phyloP scores from a whole-genome alignment of 2,888 invertebrate genomes.

The Alentia gelatinosa region DNA sequence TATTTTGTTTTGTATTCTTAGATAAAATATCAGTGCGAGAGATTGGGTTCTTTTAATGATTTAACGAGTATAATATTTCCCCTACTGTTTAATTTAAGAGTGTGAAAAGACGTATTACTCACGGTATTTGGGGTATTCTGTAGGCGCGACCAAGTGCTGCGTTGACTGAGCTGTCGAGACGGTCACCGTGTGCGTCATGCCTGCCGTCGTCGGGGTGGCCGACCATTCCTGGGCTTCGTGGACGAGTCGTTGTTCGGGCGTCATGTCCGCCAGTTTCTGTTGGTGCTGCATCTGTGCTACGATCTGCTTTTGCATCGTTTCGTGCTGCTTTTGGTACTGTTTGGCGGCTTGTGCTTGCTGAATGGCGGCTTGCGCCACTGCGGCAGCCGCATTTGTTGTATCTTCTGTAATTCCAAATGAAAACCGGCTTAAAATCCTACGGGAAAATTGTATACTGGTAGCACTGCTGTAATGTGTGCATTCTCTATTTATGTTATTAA shows the following conservation, averaged over 20 bases:
- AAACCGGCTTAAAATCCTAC: too few species aligned
- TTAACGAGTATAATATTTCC: too few species aligned
- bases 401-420: slow-evolving; percentile 74
- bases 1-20: too few species aligned
- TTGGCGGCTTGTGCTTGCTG: slow-evolving; percentile 84
- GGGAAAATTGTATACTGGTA: too few species aligned
- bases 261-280: slow-evolving; percentile 67
- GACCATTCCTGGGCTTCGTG: slow-evolving; percentile 69
- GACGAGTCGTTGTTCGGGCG: slow-evolving; percentile 66
- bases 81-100: too few species aligned
- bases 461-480: too few species aligned
- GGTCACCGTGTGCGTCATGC: not conserved
- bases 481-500: too few species aligned
- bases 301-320: slow-evolving; percentile 71
- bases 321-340: slow-evolving; percentile 66
- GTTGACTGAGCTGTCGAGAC: not conserved
- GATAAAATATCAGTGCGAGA: too few species aligned
- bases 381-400: slow-evolving; percentile 81
- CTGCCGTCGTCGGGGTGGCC: slow-evolving; percentile 43
- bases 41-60: too few species aligned
- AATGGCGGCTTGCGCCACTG: slow-evolving; percentile 91
- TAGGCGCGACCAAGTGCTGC: not conserved
- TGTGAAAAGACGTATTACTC: too few species aligned
- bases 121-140: slow-evolving; percentile 58
- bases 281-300: slow-evolving; percentile 66